phyloP scores from a whole-genome alignment of 2,797 vertebrate genomes.

The Carcharodon carcharias region DNA sequence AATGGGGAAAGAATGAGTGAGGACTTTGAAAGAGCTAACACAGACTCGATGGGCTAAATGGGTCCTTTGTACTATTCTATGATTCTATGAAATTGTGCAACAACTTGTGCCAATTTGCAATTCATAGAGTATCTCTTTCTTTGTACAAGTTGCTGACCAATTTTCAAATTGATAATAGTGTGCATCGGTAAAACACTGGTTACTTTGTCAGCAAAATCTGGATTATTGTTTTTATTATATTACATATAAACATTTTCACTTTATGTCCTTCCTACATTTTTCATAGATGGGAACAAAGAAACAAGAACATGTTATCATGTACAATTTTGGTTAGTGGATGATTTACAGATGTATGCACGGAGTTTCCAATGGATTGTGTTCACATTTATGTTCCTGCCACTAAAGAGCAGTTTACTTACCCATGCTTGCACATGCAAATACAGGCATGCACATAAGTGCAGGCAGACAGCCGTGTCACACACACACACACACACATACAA shows the following conservation, averaged over 20 bases:
- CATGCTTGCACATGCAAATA: neutral
- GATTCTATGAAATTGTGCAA: neutral
- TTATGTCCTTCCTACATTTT: neutral
- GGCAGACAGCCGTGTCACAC: neutral
- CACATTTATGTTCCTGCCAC: neutral
- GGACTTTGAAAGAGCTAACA: too few species aligned
- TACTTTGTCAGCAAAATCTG: neutral
- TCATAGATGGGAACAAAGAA: neutral
- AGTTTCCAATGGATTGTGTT: neutral
- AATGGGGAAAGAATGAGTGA: neutral
- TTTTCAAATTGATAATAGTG: neutral
- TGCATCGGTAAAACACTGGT: neutral
- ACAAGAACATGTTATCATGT: neutral
- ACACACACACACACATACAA: neutral
- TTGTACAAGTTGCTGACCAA: neutral
- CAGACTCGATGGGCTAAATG: neutral
- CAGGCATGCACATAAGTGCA: neutral
- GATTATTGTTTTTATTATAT: neutral
- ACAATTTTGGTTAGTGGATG: neutral
- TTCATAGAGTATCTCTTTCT: neutral
- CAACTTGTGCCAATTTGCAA: neutral
- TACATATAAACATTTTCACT: neutral
- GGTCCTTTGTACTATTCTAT: neutral
- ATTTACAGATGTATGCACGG: neutral
- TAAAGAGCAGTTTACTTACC: neutral